These are phyloP conservation scores for Gisinianus flammeolus DNA, from an alignment of 2,888 invertebrate genomes.

Conservation along the genomic window DNA sequence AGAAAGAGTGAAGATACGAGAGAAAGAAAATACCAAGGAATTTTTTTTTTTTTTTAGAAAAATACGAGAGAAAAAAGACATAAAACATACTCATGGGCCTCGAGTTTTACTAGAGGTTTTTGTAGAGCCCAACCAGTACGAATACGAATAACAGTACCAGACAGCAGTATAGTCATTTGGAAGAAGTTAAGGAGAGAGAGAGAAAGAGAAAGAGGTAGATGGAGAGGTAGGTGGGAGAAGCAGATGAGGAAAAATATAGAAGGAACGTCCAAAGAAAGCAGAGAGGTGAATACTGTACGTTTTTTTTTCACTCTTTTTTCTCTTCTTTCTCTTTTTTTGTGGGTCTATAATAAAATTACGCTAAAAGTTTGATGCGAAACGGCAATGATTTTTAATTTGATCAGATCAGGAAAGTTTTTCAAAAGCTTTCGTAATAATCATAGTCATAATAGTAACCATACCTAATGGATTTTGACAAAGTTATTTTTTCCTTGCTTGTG, in stretches of 20 bases:
- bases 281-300: not conserved
- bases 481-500: not conserved
- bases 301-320: not conserved
- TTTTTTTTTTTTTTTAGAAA: not conserved
- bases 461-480: slow-evolving; percentile 4
- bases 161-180: not conserved
- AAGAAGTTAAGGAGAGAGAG: not conserved
- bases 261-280: not conserved
- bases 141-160: not conserved
- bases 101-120: not conserved
- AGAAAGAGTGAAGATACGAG: not conserved
- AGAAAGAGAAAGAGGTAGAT: not conserved
- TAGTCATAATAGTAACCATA: not conserved
- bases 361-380: slow-evolving; percentile 4
- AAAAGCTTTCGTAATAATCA: slow-evolving; percentile 1
- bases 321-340: not conserved
- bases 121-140: not conserved
- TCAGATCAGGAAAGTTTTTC: slow-evolving; percentile 26
- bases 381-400: slow-evolving; percentile 27
- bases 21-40: not conserved
- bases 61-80: slow-evolving; percentile 9
- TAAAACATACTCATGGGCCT: slow-evolving; percentile 13
- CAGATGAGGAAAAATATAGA: not conserved
- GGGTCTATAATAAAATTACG: slow-evolving; percentile 4
- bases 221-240: not conserved